phyloP scores from a whole-genome alignment of 2,113 vertebrate species.

The Sander vitreus region DNA sequence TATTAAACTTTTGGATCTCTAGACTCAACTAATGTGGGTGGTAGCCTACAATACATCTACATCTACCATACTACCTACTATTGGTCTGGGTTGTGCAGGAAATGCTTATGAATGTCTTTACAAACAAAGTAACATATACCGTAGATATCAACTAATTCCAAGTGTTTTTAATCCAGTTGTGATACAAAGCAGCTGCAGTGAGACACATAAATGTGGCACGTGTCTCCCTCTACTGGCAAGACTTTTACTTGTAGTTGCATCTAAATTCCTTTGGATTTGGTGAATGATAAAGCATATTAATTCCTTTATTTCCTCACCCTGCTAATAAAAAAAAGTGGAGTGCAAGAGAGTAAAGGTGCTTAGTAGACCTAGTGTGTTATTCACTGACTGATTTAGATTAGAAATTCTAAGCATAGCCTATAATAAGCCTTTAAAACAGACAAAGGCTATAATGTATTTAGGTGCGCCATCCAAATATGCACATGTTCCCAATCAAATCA shows the following conservation, averaged over 20 bases:
- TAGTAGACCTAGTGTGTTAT: too few relatives aligned
- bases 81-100: not conserved
- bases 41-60: too few relatives aligned
- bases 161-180: not conserved
- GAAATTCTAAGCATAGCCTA: not conserved
- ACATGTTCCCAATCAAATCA: too few relatives aligned
- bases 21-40: too few relatives aligned
- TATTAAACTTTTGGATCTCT: too few relatives aligned
- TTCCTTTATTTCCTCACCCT: not conserved
- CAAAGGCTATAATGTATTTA: not conserved
- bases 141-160: not conserved
- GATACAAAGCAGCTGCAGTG: not conserved
- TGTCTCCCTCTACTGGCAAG: constrained; percentile 12
- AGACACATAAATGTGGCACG: not conserved
- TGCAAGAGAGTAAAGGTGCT: not conserved
- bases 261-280: not conserved
- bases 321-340: too few relatives aligned
- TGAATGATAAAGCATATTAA: not conserved
- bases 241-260: not conserved
- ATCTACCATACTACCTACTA: not conserved
- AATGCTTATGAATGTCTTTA: too few relatives aligned
- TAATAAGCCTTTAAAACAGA: not conserved
- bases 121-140: not conserved
- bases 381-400: not conserved
- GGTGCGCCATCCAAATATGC: not conserved